Percentiles rank a stretch among this genome's conserved stretches.
These are phyloP conservation scores for Litoditis marina DNA, from an alignment of 2,888 invertebrate genomes.

Conservation along the genomic window DNA sequence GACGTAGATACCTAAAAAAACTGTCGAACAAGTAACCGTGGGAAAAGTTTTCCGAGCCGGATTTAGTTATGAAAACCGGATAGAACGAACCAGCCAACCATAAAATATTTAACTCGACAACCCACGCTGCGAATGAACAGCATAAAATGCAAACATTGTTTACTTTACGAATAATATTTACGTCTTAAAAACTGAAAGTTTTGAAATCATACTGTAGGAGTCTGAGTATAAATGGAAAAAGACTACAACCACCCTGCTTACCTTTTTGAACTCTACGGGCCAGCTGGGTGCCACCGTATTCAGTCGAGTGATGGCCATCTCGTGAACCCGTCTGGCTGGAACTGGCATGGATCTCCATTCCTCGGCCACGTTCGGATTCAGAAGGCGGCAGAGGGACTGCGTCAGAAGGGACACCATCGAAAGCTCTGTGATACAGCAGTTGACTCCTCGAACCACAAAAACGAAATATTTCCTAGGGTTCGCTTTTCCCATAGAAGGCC, in stretches of 20 bases:
- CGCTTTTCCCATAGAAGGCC: neutral
- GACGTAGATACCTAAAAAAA: too few relatives aligned
- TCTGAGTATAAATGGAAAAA: too few relatives aligned
- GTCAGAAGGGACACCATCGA: conserved; percentile 84
- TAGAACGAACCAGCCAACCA: too few relatives aligned
- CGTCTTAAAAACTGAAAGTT: neutral
- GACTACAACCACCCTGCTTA: conserved; percentile 11
- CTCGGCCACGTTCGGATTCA: conserved; percentile 69
- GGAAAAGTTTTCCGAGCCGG: too few relatives aligned
- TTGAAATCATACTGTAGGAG: too few relatives aligned
- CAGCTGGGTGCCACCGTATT: conserved; percentile 75
- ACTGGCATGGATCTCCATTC: conserved; percentile 64
- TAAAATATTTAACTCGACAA: too few relatives aligned
- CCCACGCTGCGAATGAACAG: too few relatives aligned
- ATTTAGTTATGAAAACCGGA: too few relatives aligned
- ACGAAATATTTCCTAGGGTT: too few relatives aligned
- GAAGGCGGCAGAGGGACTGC: conserved; percentile 82
- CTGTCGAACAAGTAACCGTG: too few relatives aligned
- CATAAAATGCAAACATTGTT: too few relatives aligned
- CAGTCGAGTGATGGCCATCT: conserved; percentile 82
- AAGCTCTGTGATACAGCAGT: conserved; percentile 74
- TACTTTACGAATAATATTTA: neutral
- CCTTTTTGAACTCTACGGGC: conserved; percentile 43
- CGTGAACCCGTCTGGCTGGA: conserved; percentile 69
- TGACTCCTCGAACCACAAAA: conserved; percentile 70